Evolutionary conservation across 1,140 invertebrate species (phyloP).

Genomic region (Oncopodura yosiiana): DNA sequence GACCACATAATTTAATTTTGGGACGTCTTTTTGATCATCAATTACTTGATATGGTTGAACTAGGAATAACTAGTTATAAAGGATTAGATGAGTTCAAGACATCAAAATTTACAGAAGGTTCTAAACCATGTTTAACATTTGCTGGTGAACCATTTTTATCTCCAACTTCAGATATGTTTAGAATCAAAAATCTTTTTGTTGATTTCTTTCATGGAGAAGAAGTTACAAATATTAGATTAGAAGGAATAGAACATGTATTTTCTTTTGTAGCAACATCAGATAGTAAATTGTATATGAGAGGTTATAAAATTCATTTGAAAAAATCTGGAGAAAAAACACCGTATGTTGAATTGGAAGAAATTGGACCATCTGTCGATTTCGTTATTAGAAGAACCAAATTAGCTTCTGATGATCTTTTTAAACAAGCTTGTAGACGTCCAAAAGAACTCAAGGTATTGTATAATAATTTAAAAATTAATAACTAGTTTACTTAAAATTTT

Average conservation of each 20-base stretch:
- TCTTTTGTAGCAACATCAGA: conserved; percentile 75
- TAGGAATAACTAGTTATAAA: conserved; percentile 76
- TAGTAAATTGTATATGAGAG: conserved; percentile 64
- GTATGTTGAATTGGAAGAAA: conserved; percentile 83
- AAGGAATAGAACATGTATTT: conserved; percentile 86
- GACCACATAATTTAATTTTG: conserved; percentile 83
- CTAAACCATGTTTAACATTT: conserved; percentile 87
- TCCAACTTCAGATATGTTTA: conserved; percentile 58
- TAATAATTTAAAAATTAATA: neutral
- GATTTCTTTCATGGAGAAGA: conserved; percentile 89
- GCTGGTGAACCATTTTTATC: conserved; percentile 85
- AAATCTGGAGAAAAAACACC: conserved; percentile 82
- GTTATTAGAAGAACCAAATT: conserved; percentile 71
- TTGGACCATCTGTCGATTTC: conserved; percentile 88
- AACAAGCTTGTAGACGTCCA: conserved; percentile 72
- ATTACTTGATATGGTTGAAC: conserved; percentile 91
- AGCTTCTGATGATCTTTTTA: conserved; percentile 83
- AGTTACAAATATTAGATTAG: conserved; percentile 66
- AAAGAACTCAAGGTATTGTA: conserved; percentile 60
- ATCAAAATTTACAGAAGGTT: conserved; percentile 65
- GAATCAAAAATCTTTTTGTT: conserved; percentile 77
- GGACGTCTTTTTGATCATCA: conserved; percentile 78
- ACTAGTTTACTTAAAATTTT: neutral
- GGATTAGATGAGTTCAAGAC: conserved; percentile 66
- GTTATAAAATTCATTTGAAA: conserved; percentile 80